Evolutionary conservation across 2,888 invertebrate genomes (phyloP).

Genomic region (Chorisops tibialis): DNA sequence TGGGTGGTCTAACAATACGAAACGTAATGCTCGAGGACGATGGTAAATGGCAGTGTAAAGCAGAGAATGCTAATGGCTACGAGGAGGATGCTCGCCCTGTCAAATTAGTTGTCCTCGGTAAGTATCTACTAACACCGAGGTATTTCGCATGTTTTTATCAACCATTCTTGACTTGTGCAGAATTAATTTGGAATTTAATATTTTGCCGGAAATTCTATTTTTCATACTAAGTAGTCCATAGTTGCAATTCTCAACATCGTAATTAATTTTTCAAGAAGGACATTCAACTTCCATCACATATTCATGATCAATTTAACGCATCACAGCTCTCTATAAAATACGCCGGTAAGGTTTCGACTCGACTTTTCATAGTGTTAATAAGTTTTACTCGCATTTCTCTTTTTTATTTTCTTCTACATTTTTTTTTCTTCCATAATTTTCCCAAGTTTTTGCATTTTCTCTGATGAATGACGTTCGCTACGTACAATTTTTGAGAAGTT

Average conservation of each 20-base stretch:
- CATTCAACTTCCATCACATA: too few species aligned
- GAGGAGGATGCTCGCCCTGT: conserved; percentile 64
- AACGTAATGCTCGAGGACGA: conserved; percentile 62
- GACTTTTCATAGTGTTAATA: too few species aligned
- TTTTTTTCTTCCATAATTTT: background rate
- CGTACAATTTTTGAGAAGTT: background rate
- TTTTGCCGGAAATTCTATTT: background rate
- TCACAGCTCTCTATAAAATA: too few species aligned
- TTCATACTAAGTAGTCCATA: too few species aligned
- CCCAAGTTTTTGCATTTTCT: background rate
- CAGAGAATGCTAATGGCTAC: conserved; percentile 61
- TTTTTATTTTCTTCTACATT: too few species aligned
- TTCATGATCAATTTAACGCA: too few species aligned
- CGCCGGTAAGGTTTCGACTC: too few species aligned
- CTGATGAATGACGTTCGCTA: background rate
- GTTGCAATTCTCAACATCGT: too few species aligned
- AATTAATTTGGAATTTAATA: background rate
- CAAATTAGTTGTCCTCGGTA: conserved; percentile 64
- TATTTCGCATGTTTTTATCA: too few species aligned
- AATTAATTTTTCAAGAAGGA: too few species aligned
- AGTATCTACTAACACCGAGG: too few species aligned
- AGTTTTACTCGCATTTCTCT: too few species aligned
- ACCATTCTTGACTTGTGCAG: background rate
- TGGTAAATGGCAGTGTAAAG: conserved; percentile 71
- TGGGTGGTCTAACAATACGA: conserved; percentile 51